Conservation (phyloP, 2,888 invertebrate species). For the Mechanitis messenoides region DNA sequence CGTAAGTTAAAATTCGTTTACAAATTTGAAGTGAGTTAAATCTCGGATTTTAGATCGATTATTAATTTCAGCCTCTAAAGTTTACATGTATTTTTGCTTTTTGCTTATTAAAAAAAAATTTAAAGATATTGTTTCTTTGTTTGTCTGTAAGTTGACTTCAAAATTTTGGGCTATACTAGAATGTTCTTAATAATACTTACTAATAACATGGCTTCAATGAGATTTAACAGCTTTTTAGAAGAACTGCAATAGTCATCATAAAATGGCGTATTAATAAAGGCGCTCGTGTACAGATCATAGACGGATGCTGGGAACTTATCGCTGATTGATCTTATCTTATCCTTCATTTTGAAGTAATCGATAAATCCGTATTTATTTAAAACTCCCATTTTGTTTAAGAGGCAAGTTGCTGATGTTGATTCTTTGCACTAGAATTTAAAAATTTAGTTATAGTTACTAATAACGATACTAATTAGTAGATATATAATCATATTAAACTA, state of each 20-base stretch:
- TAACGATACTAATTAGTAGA: too few relatives aligned
- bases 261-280: conserved; percentile 44
- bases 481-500: too few relatives aligned
- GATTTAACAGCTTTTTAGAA: conserved; percentile 56
- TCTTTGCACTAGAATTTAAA: conserved; percentile 51
- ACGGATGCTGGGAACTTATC: conserved; percentile 39
- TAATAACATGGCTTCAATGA: conserved; percentile 59
- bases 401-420: conserved; percentile 47
- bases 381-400: conserved; percentile 55
- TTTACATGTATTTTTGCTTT: not conserved
- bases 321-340: conserved; percentile 44
- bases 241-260: conserved; percentile 56
- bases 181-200: conserved; percentile 38
- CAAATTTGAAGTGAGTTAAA: too few relatives aligned
- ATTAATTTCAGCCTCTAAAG: too few relatives aligned
- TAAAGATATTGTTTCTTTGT: too few relatives aligned
- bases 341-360: conserved; percentile 64
- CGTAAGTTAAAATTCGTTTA: too few relatives aligned
- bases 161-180: too few relatives aligned
- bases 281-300: conserved; percentile 40
- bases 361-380: conserved; percentile 61
- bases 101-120: not conserved
- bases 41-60: too few relatives aligned
- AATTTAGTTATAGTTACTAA: not conserved
- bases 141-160: too few relatives aligned